Base-by-base conservation (phyloP, 1,140 invertebrate species). In the Musca vetustissima region DNA sequence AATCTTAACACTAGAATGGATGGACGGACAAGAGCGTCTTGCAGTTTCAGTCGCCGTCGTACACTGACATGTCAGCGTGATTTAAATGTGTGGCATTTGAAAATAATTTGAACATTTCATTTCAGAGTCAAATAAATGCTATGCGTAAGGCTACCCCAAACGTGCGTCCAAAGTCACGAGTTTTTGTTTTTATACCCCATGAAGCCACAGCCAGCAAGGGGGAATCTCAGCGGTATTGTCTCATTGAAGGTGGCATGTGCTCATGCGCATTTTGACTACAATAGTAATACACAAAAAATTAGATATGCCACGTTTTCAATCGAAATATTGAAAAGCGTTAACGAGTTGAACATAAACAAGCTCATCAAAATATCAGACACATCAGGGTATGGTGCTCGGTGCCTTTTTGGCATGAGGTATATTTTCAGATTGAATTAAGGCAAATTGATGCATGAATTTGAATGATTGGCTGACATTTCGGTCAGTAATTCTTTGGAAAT, bases 1-100 rank as follows among this genome's bases (percentile, higher is more conserved):
- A 61, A 61, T 61, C 57, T 61, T 61, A n/a, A 61, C 57, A 61
- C 57, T 61, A 43, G 36, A 43, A 43, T 6, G 36, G 36, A 43
- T 43, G 36, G 36, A 43, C 36, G 13, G 36, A 43, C 36, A 4
- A 8, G 28, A 4, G n/a, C n/a, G n/a, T n/a, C n/a, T n/a, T 9
- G 36, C 36, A 43, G 6, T 43, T 43, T 43, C 36, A 28, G 28
- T 43, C 25, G 32, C 9, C 21, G 36, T 9, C n/a, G 28, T 61
- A 17, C 57, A 43, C 57, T 61, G 57, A 61, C 57, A 61, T 61
- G 28, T 61, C 57, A 61, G 57, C 57, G n/a, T 61, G 57, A 61
- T 61, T 61, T 61, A 61, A 61, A 61, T 61, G 28, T 61, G 28
- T 61, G 57, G 32, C 17, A 61, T 61, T 61, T 61, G 57, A 61